Percentiles rank a stretch among this genome's conserved stretches.
Conservation (phyloP, 2,113 vertebrate genomes). For the Nipponia nippon region DNA sequence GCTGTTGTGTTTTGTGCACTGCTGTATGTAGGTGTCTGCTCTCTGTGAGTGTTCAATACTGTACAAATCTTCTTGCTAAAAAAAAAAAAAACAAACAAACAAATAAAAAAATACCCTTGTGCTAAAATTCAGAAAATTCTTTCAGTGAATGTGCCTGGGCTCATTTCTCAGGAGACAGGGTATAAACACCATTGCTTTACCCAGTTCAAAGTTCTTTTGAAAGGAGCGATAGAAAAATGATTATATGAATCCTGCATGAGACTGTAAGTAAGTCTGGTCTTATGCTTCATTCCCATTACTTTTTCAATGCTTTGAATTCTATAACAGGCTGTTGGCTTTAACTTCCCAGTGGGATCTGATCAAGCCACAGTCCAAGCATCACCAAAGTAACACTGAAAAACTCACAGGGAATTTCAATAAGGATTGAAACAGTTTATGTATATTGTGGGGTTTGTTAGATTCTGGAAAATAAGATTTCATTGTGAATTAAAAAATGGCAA, state of each 20-base stretch:
- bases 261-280: not conserved
- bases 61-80: not conserved
- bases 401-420: not conserved
- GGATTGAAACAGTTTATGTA: not conserved
- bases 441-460: not conserved
- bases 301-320: not conserved
- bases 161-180: not conserved
- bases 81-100: not conserved
- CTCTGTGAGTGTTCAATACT: not conserved
- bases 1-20: not conserved
- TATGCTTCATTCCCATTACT: not conserved
- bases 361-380: not conserved
- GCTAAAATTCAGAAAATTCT: not conserved
- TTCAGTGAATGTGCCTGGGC: not conserved
- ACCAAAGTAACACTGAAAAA: not conserved
- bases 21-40: not conserved
- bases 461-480: not conserved
- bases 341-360: not conserved
- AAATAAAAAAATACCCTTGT: not conserved
- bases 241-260: not conserved
- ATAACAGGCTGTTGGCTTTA: not conserved
- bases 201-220: not conserved
- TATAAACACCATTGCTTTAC: not conserved
- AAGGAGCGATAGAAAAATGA: not conserved
- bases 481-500: not conserved